phyloP scores from a whole-genome alignment of 1,140 invertebrate genomes.

The Drosophila elegans region DNA sequence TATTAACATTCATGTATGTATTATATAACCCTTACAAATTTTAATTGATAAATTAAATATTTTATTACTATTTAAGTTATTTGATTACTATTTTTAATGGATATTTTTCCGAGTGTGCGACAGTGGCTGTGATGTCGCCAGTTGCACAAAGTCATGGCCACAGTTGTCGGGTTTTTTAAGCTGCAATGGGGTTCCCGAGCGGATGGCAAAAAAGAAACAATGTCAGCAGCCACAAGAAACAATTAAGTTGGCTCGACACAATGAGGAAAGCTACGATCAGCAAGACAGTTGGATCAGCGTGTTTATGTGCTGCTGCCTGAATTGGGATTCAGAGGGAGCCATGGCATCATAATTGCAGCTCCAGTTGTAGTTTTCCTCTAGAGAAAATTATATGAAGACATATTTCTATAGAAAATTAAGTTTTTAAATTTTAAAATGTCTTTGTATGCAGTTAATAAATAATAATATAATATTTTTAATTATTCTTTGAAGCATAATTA shows the following conservation, averaged over 20 bases:
- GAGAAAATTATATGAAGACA: neutral
- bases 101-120: constrained; percentile 6
- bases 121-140: constrained; percentile 48
- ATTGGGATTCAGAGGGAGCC: constrained; percentile 14
- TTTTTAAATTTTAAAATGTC: too few species aligned
- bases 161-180: constrained; percentile 27
- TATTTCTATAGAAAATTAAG: too few species aligned
- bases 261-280: constrained; percentile 32
- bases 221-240: constrained; percentile 59
- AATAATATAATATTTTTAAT: too few species aligned
- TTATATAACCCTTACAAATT: too few species aligned
- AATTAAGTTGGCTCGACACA: constrained; percentile 54
- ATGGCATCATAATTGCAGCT: constrained; percentile 7
- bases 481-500: too few species aligned
- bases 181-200: constrained; percentile 17
- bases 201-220: constrained; percentile 35
- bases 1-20: too few species aligned
- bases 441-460: too few species aligned
- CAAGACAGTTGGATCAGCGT: constrained; percentile 15
- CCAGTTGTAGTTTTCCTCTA: neutral
- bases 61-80: too few species aligned
- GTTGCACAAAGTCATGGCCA: constrained; percentile 67
- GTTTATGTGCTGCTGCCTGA: constrained; percentile 10
- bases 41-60: too few species aligned
- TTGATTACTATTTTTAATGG: too few species aligned